Conservation (phyloP, 2,797 vertebrate species). For the Hyperoplus lanceolatus region DNA sequence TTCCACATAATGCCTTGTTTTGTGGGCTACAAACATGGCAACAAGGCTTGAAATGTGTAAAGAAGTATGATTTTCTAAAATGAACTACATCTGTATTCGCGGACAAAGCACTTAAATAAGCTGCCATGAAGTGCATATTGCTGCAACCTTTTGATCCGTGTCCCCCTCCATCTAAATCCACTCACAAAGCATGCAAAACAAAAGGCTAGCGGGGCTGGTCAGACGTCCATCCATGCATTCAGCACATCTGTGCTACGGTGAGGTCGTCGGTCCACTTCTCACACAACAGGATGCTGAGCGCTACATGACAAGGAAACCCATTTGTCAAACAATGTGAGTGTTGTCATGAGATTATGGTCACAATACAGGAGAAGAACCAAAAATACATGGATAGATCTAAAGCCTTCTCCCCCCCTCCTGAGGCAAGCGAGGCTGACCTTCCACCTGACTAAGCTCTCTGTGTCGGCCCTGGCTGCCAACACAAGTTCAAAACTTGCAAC, state of each 20-base stretch:
- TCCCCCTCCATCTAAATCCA: not conserved
- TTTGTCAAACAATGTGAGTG: constrained; percentile 74
- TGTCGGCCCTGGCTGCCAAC: constrained; percentile 56
- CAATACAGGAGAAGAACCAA: constrained; percentile 68
- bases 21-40: constrained; percentile 33
- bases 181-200: constrained; percentile 15
- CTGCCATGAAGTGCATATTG: not conserved
- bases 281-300: constrained; percentile 24
- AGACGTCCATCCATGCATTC: constrained; percentile 24
- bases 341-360: constrained; percentile 62
- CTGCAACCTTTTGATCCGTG: constrained; percentile 1
- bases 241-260: constrained; percentile 51
- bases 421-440: constrained; percentile 59
- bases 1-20: constrained; percentile 45
- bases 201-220: constrained; percentile 32
- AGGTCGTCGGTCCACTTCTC: constrained; percentile 48
- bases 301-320: constrained; percentile 57
- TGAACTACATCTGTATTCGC: constrained; percentile 27
- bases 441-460: constrained; percentile 55
- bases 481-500: constrained; percentile 58
- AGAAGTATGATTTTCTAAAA: constrained; percentile 13
- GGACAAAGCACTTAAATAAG: constrained; percentile 14
- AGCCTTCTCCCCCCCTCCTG: constrained; percentile 33
- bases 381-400: constrained; percentile 67
- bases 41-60: constrained; percentile 29